Conservation (phyloP, 2,113 vertebrate genomes). For the Ovis canadensis region DNA sequence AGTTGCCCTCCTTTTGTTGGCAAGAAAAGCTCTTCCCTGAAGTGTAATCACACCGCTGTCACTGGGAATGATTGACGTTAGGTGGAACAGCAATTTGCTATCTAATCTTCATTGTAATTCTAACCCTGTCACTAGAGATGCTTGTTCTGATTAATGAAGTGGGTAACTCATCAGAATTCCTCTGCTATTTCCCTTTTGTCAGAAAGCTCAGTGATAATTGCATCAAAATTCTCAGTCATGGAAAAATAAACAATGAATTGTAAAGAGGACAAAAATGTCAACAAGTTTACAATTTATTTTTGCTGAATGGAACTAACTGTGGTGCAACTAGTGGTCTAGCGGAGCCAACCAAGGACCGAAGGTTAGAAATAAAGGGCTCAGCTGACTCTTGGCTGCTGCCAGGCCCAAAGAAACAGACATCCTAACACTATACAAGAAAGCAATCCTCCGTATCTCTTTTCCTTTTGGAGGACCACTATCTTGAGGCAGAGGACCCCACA, state of each 20-base stretch:
- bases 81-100: slow-evolving; percentile 76
- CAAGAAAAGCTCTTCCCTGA: slow-evolving; percentile 74
- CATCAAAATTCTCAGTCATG: slow-evolving; percentile 72
- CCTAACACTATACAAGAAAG: not conserved
- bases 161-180: slow-evolving; percentile 76
- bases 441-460: not conserved
- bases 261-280: slow-evolving; percentile 77
- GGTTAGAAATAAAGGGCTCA: not conserved
- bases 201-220: slow-evolving; percentile 75
- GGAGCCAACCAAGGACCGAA: not conserved
- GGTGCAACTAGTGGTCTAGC: not conserved
- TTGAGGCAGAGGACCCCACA: not conserved
- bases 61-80: slow-evolving; percentile 69
- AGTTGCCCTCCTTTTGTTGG: slow-evolving; percentile 59
- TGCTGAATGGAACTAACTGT: slow-evolving; percentile 58
- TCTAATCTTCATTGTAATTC: slow-evolving; percentile 80
- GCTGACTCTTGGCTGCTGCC: not conserved
- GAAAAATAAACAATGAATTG: slow-evolving; percentile 76
- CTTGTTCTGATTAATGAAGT: slow-evolving; percentile 76
- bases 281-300: slow-evolving; percentile 71
- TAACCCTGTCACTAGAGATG: slow-evolving; percentile 74
- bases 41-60: slow-evolving; percentile 75
- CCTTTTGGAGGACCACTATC: not conserved
- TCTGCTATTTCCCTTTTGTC: slow-evolving; percentile 72
- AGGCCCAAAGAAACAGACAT: not conserved